These are phyloP conservation scores for Entomobrya proxima DNA, from an alignment of 2,888 invertebrate genomes.

Conservation along the genomic window DNA sequence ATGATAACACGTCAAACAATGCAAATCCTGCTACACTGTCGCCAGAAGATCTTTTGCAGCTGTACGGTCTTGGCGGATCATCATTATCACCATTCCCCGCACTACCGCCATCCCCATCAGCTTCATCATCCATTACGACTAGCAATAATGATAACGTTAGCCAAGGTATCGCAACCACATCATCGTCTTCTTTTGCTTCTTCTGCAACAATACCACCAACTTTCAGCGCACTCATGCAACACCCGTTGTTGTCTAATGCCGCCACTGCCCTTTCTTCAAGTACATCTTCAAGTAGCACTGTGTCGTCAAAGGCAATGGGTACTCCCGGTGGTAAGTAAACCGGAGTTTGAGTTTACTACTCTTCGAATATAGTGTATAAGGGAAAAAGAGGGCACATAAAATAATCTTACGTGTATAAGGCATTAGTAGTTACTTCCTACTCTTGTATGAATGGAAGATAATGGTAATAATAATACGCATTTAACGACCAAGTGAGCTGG, in stretches of 20 bases:
- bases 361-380: neutral
- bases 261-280: slow-evolving; percentile 52
- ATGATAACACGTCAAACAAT: slow-evolving; percentile 37
- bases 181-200: neutral
- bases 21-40: slow-evolving; percentile 13
- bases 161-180: slow-evolving; percentile 32
- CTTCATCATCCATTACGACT: slow-evolving; percentile 15
- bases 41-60: slow-evolving; percentile 70
- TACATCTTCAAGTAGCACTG: slow-evolving; percentile 3
- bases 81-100: slow-evolving; percentile 37
- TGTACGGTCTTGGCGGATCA: slow-evolving; percentile 70
- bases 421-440: slow-evolving; percentile 5
- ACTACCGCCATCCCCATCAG: slow-evolving; percentile 6
- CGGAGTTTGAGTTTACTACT: slow-evolving; percentile 55
- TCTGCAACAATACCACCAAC: slow-evolving; percentile 2
- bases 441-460: slow-evolving; percentile 26
- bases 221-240: slow-evolving; percentile 59
- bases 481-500: slow-evolving; percentile 61
- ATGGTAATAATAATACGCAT: slow-evolving; percentile 53
- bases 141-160: slow-evolving; percentile 27
- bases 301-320: slow-evolving; percentile 8
- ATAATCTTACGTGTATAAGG: neutral
- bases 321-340: slow-evolving; percentile 59
- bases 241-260: slow-evolving; percentile 53
- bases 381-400: slow-evolving; percentile 24